Evolutionary conservation across 37 sponge, comb jelly and placozoan genomes (phyloP).

Genomic region (Aphrocallistes beatrix): DNA sequence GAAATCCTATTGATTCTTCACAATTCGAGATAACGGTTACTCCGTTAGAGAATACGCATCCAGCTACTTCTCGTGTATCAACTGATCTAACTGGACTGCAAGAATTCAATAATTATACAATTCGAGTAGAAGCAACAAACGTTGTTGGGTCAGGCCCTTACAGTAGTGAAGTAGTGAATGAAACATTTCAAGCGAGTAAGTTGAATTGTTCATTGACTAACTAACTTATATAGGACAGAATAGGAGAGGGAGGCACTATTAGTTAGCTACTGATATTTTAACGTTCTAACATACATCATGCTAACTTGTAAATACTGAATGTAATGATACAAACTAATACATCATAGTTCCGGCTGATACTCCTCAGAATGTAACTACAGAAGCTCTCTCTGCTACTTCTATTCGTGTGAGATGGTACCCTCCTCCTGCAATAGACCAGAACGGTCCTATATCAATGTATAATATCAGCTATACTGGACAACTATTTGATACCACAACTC

Average conservation of each 20-base stretch:
- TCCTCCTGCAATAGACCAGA: not conserved
- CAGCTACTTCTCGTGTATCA: not conserved
- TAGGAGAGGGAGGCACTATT: too few relatives aligned
- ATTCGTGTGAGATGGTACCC: not conserved
- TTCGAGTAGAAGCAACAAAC: not conserved
- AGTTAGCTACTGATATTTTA: too few relatives aligned
- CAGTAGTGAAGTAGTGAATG: not conserved
- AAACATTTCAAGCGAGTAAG: not conserved
- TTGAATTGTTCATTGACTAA: too few relatives aligned
- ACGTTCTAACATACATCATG: too few relatives aligned
- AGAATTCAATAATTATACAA: not conserved
- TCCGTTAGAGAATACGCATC: not conserved
- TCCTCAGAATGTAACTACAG: not conserved
- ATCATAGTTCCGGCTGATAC: not conserved
- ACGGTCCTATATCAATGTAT: not conserved
- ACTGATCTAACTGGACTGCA: constrained; percentile 11
- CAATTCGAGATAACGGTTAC: not conserved
- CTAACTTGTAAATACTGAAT: too few relatives aligned
- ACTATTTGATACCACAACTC: not conserved
- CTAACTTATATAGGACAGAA: too few relatives aligned
- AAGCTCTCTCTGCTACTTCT: not conserved
- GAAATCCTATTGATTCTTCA: not conserved
- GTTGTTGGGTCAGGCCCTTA: not conserved
- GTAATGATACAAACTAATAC: too few relatives aligned
- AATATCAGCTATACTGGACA: not conserved